Conservation (phyloP, 2,797 vertebrate species). For the Discoglossus pictus region DNA sequence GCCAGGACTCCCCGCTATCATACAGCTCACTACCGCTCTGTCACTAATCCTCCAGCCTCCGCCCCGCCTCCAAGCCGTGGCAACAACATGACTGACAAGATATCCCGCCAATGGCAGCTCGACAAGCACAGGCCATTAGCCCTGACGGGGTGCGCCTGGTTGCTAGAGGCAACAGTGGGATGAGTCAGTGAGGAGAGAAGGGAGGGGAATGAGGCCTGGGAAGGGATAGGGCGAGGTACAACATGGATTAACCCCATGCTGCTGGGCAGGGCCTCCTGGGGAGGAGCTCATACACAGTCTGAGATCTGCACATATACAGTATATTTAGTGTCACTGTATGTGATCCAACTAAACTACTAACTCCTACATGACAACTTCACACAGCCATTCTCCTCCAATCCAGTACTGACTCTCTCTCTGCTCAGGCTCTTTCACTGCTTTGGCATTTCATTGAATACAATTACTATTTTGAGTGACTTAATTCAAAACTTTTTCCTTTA, state of each 20-base stretch:
- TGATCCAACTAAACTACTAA: no score
- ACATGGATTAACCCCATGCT: background rate
- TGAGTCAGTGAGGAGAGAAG: conserved; percentile 20
- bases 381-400: no score
- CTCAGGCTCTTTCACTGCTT: no score
- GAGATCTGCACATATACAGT: no score
- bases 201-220: conserved; percentile 20
- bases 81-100: conserved; percentile 1
- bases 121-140: background rate
- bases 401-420: no score
- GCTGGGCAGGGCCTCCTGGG: no score
- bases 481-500: no score
- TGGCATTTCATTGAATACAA: no score
- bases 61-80: background rate
- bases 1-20: background rate
- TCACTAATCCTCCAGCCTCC: background rate
- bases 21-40: background rate
- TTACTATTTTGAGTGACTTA: no score
- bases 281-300: no score
- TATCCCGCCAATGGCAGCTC: background rate
- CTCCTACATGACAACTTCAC: no score
- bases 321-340: no score
- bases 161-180: conserved; percentile 14
- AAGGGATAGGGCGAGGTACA: conserved; percentile 30
- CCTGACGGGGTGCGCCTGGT: conserved; percentile 23